Conservation (phyloP, 2,113 vertebrate genomes). For the Setophaga petechia region DNA sequence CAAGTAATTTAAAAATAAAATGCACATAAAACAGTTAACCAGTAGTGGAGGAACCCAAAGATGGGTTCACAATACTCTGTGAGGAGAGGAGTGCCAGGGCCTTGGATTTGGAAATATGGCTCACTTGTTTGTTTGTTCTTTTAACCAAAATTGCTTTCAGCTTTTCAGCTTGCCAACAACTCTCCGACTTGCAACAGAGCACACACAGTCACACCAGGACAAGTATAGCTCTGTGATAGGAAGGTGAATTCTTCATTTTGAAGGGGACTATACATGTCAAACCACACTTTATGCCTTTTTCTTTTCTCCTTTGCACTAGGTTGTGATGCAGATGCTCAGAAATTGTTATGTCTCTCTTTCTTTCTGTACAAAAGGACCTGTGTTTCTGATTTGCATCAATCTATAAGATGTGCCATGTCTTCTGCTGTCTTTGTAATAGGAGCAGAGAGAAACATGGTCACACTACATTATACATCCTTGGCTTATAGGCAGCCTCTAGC, state of each 20-base stretch:
- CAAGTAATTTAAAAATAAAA: background rate
- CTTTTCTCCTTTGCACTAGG: background rate
- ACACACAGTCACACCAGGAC: background rate
- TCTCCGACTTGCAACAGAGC: background rate
- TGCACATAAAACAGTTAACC: background rate
- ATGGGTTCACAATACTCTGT: background rate
- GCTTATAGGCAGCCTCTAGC: background rate
- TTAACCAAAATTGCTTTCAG: conserved; percentile 42
- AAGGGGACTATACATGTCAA: background rate
- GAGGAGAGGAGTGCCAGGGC: background rate
- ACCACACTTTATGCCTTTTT: background rate
- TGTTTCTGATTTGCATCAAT: background rate
- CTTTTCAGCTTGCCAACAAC: background rate
- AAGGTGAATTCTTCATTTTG: background rate
- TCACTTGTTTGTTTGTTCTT: conserved; percentile 22
- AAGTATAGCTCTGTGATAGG: background rate
- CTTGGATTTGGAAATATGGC: background rate
- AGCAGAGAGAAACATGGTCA: background rate
- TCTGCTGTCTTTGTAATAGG: background rate
- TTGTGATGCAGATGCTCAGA: background rate
- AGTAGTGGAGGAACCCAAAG: background rate
- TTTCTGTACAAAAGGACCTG: background rate
- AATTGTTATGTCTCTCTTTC: background rate
- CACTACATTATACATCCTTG: background rate
- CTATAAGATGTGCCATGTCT: background rate